phyloP scores from a whole-genome alignment of 2,797 vertebrate species.

The Macropus fuliginosus region DNA sequence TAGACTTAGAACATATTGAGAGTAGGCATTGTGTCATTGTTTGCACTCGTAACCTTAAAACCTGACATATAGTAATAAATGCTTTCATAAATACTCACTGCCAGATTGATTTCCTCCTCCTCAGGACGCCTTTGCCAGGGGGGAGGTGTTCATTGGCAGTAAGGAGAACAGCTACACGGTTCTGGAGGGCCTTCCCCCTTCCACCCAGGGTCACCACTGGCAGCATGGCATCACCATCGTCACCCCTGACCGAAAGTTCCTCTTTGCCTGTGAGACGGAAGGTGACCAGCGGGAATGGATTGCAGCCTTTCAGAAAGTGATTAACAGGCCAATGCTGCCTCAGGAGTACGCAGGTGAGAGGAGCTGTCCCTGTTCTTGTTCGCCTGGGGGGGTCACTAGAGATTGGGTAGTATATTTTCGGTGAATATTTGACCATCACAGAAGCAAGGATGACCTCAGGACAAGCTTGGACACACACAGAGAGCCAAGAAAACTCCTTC shows the following conservation, averaged over 20 bases:
- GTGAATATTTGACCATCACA: neutral
- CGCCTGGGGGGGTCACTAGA: neutral
- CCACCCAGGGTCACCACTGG: slow-evolving; percentile 95
- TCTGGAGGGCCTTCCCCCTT: slow-evolving; percentile 90
- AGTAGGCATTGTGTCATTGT: too few relatives aligned
- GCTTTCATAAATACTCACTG: neutral
- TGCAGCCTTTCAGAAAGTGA: slow-evolving; percentile 92
- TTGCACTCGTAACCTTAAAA: too few relatives aligned
- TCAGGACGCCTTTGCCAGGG: slow-evolving; percentile 96
- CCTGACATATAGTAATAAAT: too few relatives aligned
- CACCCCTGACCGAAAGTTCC: slow-evolving; percentile 95
- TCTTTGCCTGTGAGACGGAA: slow-evolving; percentile 96
- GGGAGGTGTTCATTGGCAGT: slow-evolving; percentile 98
- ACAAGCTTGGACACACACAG: neutral
- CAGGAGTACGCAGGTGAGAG: slow-evolving; percentile 97
- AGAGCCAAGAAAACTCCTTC: neutral
- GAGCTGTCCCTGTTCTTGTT: accelerated
- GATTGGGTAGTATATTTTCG: neutral
- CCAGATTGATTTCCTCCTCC: neutral
- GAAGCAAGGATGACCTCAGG: neutral
- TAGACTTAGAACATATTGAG: neutral
- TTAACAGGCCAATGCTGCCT: slow-evolving; percentile 96
- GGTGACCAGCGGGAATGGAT: slow-evolving; percentile 95
- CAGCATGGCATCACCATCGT: slow-evolving; percentile 95
- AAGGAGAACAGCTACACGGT: slow-evolving; percentile 96